A percentile compares a stretch with the other conserved stretches of the same genome.
Evolutionary conservation across 2,888 invertebrate genomes (phyloP).

Genomic region (Lissonota sp.): DNA sequence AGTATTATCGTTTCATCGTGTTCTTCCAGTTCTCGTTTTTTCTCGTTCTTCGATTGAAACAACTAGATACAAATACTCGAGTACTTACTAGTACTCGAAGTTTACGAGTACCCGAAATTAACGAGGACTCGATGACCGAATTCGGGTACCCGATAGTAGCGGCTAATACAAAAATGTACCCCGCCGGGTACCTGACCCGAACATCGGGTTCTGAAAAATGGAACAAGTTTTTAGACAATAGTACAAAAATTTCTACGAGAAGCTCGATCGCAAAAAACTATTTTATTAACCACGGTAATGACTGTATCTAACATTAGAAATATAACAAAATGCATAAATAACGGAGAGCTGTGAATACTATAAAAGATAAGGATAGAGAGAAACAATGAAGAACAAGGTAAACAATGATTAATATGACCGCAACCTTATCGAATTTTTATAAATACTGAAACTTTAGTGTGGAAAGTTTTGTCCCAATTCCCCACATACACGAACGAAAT

Average conservation of each 20-base stretch:
- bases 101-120: too few relatives aligned
- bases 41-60: too few relatives aligned
- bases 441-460: constrained; percentile 45
- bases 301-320: constrained; percentile 26
- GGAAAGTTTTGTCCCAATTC: not conserved
- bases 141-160: not conserved
- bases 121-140: not conserved
- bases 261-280: too few relatives aligned
- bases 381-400: constrained; percentile 19
- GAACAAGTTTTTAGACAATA: too few relatives aligned
- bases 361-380: constrained; percentile 3
- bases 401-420: constrained; percentile 10
- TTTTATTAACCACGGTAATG: not conserved
- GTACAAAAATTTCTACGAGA: too few relatives aligned
- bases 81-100: too few relatives aligned
- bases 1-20: too few relatives aligned
- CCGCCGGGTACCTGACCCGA: not conserved
- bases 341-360: constrained; percentile 50
- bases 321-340: constrained; percentile 50
- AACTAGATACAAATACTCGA: too few relatives aligned
- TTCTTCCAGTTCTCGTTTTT: too few relatives aligned
- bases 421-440: constrained; percentile 26
- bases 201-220: not conserved
- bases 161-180: not conserved
- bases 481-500: not conserved